Evolutionary conservation across 2,113 vertebrate genomes (phyloP), one percentile per base, ranked within the genome.

Genomic region (Piaya cayana): DNA sequence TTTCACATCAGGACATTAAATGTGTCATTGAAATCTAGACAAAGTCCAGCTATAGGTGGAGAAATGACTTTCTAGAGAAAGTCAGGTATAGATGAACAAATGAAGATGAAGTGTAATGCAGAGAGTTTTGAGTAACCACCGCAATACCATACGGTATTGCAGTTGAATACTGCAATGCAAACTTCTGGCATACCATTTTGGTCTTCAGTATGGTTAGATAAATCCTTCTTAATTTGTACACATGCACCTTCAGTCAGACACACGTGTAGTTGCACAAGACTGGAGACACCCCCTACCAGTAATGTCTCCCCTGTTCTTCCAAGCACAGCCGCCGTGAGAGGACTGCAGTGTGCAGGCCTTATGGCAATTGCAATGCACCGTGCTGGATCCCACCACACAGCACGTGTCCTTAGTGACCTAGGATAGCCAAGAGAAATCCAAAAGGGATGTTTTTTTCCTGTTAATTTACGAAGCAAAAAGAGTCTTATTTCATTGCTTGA

Each of bases 321-420:
- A 62, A 69, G 19, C 12, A 26, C 62, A 52, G 12, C 53, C 82
- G 15, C 39, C 26, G 2, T 17, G 55, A 67, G 27, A 76, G 21
- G 2, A 12, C n/a, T 64, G 8, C n/a, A 29, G 23, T 25, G 20
- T 23, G 29, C 45, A 45, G 49, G 6, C 32, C 37, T 75, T 65
- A 45, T 58, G 42, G 37, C 43, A 79, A 4, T 12, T 59, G 23
- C 65, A 76, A 0, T 13, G 22, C 43, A 36, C 20, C 20, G 0
- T 18, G 9, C 22, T 60, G 22, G 25, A 50, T 76, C 36, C 47
- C 42, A 53, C 37, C 42, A 32, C 17, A 15, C 3, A 3, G 27
- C 16, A 25, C 0, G 0, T 21, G 11, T 36, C 56, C 65, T 63
- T 69, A 62, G 10, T 26, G 50, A 15, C 26, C 25, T 21, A 20